Evolutionary conservation across 2,888 invertebrate genomes (phyloP).

Genomic region (Drosophila algonquin): DNA sequence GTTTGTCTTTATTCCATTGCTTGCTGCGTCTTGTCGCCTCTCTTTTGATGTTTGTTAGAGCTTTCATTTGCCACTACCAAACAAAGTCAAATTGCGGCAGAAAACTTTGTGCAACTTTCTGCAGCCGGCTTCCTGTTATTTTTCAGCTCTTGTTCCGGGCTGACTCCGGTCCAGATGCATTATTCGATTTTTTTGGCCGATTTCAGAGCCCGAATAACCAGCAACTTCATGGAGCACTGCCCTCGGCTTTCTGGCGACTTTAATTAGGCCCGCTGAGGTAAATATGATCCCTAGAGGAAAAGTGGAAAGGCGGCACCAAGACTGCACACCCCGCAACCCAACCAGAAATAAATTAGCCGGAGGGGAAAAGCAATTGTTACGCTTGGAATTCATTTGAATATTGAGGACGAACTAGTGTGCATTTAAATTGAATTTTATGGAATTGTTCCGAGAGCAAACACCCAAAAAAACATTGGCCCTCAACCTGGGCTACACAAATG

Average conservation of each 20-base stretch:
- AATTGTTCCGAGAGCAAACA: slow-evolving; percentile 45
- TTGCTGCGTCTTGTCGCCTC: slow-evolving; percentile 22
- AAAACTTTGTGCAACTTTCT: slow-evolving; percentile 16
- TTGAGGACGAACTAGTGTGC: slow-evolving; percentile 36
- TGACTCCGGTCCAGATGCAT: slow-evolving; percentile 14
- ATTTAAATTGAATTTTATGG: slow-evolving; percentile 63
- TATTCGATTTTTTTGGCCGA: slow-evolving; percentile 25
- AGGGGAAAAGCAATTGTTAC: slow-evolving; percentile 48
- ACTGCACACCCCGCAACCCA: neutral
- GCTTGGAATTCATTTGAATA: slow-evolving; percentile 55
- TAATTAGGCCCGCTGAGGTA: slow-evolving; percentile 13
- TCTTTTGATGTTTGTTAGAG: slow-evolving; percentile 15
- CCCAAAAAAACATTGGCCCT: neutral
- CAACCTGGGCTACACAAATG: neutral
- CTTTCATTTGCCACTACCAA: neutral
- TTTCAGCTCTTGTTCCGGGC: slow-evolving; percentile 23
- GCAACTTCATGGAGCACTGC: slow-evolving; percentile 14
- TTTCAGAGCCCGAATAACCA: slow-evolving; percentile 12
- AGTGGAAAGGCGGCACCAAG: slow-evolving; percentile 22
- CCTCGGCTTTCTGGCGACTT: slow-evolving; percentile 4
- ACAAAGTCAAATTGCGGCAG: slow-evolving; percentile 23
- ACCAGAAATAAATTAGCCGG: neutral
- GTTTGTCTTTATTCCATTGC: neutral
- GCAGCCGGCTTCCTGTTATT: slow-evolving; percentile 24
- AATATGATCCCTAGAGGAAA: neutral